Base-by-base conservation (phyloP, 2,113 vertebrate genomes). In the Platysteira castanea region DNA sequence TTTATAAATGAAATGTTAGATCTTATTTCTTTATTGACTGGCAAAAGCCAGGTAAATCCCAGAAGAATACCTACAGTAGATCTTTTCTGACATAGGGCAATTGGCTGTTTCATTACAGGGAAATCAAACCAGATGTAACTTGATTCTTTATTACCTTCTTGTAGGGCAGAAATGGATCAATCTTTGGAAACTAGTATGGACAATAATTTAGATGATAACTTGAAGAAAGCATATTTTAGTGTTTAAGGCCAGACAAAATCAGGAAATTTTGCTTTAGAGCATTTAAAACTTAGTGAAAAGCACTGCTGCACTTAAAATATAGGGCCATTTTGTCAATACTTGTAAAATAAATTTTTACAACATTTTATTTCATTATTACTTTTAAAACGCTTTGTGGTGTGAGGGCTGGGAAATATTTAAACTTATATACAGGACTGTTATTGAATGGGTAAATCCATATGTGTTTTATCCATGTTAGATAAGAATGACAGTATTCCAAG, bases 11-110 rank as follows among this genome's bases (percentile, higher is more conserved):
- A 95, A 93, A 93, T 78, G 83, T 93, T 95, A 90, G 88, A 91
- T 89, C 90, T 96, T 92, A 93, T 95, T 96, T 96, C 82, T 96
- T 94, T 94, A 94, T 96, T 97, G 96, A 93, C 91, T 96, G 53
- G 77, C 73, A 95, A 97, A 97, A 96, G 81, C 80, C 88, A 92
- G 54, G 79, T 95, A 91, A 84, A 92, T 92, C 97, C 90, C 92
- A 50, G 80, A 89, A 91, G 97, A 96, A 87, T 96, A 91, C 61
- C 81, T 82, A 89, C 82, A 92, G 92, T 95, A 94, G 87, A 94
- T 96, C 85, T 95, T 95, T 95, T 95, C 79, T 96, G 94, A 97
- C 95, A 95, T 60, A 84, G 95, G 92, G 89, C 94, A 96, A 92
- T 96, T 94, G 84, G 81, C 73, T 94, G 81, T 95, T 96, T 96